Percentiles rank a stretch among this genome's conserved stretches.
Conservation (phyloP, 2,113 vertebrate genomes). For the Sisor rabdophorus region DNA sequence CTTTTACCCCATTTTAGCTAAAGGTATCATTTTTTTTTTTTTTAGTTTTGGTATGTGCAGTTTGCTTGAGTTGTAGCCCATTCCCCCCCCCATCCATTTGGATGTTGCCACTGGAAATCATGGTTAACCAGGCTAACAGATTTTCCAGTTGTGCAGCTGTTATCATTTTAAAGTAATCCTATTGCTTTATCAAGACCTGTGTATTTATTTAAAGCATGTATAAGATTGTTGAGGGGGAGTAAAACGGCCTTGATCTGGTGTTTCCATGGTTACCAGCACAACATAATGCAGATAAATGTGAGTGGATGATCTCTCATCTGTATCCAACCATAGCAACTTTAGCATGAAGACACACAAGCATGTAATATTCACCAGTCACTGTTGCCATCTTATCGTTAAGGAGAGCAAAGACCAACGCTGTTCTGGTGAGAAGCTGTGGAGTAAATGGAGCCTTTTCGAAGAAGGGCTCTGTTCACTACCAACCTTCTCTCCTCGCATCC, state of each 20-base stretch:
- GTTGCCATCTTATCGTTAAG: slow-evolving; percentile 41
- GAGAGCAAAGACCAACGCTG: slow-evolving; percentile 30
- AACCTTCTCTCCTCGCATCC: slow-evolving; percentile 26
- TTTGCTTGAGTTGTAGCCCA: slow-evolving; percentile 25
- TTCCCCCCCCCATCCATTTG: slow-evolving; percentile 31
- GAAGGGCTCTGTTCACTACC: slow-evolving; percentile 33
- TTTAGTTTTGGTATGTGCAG: slow-evolving; percentile 28
- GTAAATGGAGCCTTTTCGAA: slow-evolving; percentile 20
- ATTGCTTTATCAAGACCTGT: slow-evolving; percentile 9
- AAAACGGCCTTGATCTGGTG: slow-evolving; percentile 27
- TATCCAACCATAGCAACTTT: slow-evolving; percentile 46
- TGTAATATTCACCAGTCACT: slow-evolving; percentile 29
- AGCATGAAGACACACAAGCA: slow-evolving; percentile 26
- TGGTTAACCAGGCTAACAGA: slow-evolving; percentile 30
- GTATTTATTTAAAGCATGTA: neutral
- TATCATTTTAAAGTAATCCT: neutral
- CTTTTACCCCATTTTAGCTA: slow-evolving; percentile 23
- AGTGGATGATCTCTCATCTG: slow-evolving; percentile 23
- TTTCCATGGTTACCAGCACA: slow-evolving; percentile 46
- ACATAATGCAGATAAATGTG: slow-evolving; percentile 32
- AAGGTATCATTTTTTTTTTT: slow-evolving; percentile 2
- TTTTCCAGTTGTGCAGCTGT: slow-evolving; percentile 25
- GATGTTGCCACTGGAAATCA: slow-evolving; percentile 43
- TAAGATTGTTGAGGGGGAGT: slow-evolving; percentile 14
- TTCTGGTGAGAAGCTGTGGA: slow-evolving; percentile 14